Evolutionary conservation across 2,113 vertebrate species (phyloP).

Genomic region (Andinoacara biseriatus): DNA sequence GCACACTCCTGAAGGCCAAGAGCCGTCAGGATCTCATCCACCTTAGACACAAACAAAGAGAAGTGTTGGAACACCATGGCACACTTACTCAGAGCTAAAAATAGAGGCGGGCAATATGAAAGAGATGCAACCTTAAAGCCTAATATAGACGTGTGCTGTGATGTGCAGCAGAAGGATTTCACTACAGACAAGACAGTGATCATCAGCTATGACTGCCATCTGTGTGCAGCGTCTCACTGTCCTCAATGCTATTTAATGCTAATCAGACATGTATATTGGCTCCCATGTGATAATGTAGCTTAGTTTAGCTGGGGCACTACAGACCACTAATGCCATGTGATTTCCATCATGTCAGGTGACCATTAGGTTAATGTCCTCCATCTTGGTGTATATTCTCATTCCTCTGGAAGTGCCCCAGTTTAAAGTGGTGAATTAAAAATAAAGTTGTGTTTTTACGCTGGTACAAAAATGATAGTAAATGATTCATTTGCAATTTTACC

Average conservation of each 20-base stretch:
- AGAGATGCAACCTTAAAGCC: not conserved
- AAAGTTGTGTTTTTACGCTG: not conserved
- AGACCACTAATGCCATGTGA: not conserved
- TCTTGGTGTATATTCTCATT: not conserved
- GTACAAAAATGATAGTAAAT: not conserved
- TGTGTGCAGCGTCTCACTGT: not conserved
- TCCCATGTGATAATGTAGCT: not conserved
- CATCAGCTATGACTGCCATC: not conserved
- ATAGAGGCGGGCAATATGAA: slow-evolving; percentile 6
- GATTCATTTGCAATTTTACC: not conserved
- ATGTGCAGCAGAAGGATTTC: not conserved
- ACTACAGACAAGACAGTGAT: not conserved
- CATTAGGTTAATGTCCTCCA: not conserved
- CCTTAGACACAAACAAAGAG: slow-evolving; percentile 76
- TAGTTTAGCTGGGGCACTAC: not conserved
- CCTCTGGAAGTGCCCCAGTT: not conserved
- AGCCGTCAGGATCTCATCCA: slow-evolving; percentile 96
- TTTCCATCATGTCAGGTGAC: not conserved
- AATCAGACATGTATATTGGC: not conserved
- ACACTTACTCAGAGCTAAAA: not conserved
- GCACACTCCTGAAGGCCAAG: slow-evolving; percentile 93
- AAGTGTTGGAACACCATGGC: not conserved
- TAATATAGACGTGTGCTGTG: not conserved
- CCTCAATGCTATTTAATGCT: not conserved
- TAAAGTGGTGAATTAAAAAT: not conserved